phyloP scores from a whole-genome alignment of 2,888 invertebrate genomes.

The Drosophila maculinotata region DNA sequence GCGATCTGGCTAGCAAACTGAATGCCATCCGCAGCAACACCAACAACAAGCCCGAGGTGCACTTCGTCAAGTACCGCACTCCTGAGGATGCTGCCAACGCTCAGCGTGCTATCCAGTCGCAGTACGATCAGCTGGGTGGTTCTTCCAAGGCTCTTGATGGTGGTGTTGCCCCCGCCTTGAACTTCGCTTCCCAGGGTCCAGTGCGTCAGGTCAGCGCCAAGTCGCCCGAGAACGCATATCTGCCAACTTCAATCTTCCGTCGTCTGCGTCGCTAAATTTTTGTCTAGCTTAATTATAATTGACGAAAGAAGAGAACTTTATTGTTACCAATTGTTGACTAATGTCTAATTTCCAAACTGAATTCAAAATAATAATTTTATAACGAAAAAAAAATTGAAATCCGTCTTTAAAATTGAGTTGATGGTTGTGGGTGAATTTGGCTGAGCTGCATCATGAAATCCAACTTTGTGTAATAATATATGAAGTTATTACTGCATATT shows the following conservation, averaged over 20 bases:
- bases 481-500: too few relatives aligned
- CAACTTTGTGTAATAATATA: too few relatives aligned
- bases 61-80: constrained; percentile 83
- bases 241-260: constrained; percentile 77
- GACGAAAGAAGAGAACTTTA: constrained; percentile 27
- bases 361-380: constrained; percentile 48
- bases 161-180: constrained; percentile 74
- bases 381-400: constrained; percentile 35
- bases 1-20: constrained; percentile 69
- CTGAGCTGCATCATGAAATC: neutral
- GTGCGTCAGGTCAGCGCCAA: constrained; percentile 49
- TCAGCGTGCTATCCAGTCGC: constrained; percentile 75
- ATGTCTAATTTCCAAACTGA: constrained; percentile 48
- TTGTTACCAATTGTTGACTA: constrained; percentile 70
- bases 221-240: constrained; percentile 62
- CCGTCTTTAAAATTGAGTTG: neutral
- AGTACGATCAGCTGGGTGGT: constrained; percentile 77
- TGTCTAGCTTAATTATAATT: constrained; percentile 4
- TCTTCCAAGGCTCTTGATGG: constrained; percentile 65
- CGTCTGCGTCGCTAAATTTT: constrained; percentile 62
- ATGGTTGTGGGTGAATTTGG: neutral
- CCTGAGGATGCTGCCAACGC: constrained; percentile 80
- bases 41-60: constrained; percentile 80
- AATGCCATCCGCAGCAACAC: constrained; percentile 61
- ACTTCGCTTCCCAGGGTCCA: constrained; percentile 76